Conservation (phyloP, 2,797 vertebrate species). For the Gymnothorax reevesii region DNA sequence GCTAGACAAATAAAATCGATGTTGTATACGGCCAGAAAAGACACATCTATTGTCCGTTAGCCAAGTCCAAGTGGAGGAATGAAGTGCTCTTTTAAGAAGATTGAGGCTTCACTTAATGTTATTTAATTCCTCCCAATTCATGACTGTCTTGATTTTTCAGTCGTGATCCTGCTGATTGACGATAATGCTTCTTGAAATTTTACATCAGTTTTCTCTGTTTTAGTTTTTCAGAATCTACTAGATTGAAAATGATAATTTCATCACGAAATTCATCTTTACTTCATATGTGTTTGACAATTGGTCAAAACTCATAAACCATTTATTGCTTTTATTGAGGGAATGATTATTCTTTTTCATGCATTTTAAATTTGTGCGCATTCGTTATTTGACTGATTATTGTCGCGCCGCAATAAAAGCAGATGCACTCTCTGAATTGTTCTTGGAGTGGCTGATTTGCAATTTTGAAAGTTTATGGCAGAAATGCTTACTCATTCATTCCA, state of each 20-base stretch:
- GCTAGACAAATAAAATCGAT: constrained; percentile 1
- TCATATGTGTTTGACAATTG: not conserved
- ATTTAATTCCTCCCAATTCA: not conserved
- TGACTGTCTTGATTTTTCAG: not conserved
- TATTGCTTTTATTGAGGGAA: not conserved
- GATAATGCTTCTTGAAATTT: not conserved
- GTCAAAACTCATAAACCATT: not conserved
- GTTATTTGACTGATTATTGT: not conserved
- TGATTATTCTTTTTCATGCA: not conserved
- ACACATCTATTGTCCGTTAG: constrained; percentile 21
- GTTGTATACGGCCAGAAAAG: not conserved
- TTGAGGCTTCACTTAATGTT: not conserved
- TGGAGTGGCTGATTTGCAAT: not conserved
- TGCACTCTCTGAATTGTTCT: not conserved
- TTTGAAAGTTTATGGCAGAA: not conserved
- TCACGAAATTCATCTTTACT: not conserved
- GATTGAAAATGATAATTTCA: not conserved
- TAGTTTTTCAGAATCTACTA: not conserved
- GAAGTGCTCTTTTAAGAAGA: not conserved
- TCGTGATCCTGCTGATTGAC: not conserved
- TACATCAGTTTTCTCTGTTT: constrained; percentile 1
- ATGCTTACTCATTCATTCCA: not conserved
- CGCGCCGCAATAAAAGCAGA: not conserved
- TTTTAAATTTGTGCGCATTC: not conserved
- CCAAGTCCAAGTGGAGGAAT: not conserved